A percentile compares a stretch with the other conserved stretches of the same genome.
Evolutionary conservation across 2,888 invertebrate genomes (phyloP).

Genomic region (Isotomurus palustris): DNA sequence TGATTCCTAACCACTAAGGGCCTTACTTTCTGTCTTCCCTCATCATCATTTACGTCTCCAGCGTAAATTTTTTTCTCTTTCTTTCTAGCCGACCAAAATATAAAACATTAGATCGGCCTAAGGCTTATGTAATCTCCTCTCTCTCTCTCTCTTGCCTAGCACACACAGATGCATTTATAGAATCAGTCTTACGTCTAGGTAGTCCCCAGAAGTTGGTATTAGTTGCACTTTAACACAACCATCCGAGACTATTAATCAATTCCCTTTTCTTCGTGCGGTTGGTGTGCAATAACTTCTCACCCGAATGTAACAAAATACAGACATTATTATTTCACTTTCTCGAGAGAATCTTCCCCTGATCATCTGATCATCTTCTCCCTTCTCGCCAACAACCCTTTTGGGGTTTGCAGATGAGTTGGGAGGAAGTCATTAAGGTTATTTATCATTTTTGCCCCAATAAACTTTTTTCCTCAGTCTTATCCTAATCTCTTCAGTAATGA

Average conservation of each 20-base stretch:
- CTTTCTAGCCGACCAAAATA: not conserved
- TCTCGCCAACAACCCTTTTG: not conserved
- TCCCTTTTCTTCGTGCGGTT: not conserved
- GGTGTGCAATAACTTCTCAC: conserved; percentile 14
- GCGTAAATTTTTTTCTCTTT: too few relatives aligned
- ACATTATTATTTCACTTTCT: not conserved
- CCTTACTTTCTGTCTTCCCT: conserved; percentile 40
- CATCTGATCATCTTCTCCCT: not conserved
- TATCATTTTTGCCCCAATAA: conserved; percentile 20
- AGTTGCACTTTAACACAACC: not conserved
- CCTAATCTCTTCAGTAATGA: not conserved
- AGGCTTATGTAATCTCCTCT: too few relatives aligned
- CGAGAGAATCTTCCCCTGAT: not conserved
- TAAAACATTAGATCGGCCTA: conserved; percentile 4
- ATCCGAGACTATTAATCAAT: conserved; percentile 1
- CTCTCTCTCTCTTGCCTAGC: not conserved
- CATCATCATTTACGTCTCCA: conserved; percentile 46
- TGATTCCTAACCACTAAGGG: conserved; percentile 7
- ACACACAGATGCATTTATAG: not conserved
- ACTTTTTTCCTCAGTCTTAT: conserved; percentile 6
- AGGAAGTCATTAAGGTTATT: conserved; percentile 41
- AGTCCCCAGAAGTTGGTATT: not conserved
- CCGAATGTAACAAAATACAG: conserved; percentile 10
- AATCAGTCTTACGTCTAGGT: not conserved
- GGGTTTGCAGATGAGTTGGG: conserved; percentile 32